phyloP scores from a whole-genome alignment of 2,888 invertebrate genomes.

The Sphaerophoria taeniata region DNA sequence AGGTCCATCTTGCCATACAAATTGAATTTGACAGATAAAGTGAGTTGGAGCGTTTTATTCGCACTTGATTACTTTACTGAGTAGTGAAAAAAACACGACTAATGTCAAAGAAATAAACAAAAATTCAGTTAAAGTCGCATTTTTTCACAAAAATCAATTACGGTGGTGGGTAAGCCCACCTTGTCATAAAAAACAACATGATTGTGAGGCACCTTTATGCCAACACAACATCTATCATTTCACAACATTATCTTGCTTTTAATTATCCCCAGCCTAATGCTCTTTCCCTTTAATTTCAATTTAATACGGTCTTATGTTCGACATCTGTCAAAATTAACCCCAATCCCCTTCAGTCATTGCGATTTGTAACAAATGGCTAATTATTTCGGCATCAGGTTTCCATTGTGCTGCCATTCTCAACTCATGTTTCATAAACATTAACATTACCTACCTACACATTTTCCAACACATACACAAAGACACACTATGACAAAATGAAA shows the following conservation, averaged over 20 bases:
- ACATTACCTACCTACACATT: slow-evolving; percentile 11
- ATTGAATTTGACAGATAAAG: too few species aligned
- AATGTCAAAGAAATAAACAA: too few species aligned
- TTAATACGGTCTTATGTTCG: neutral
- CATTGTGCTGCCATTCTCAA: slow-evolving; percentile 11
- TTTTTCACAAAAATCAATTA: too few species aligned
- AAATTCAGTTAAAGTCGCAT: too few species aligned
- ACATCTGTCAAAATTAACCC: slow-evolving; percentile 24
- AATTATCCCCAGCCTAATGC: neutral
- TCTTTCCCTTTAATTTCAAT: neutral
- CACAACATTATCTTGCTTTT: neutral
- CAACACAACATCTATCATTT: neutral
- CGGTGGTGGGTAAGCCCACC: too few species aligned
- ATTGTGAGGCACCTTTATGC: neutral
- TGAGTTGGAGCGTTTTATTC: too few species aligned
- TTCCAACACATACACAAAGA: neutral
- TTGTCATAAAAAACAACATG: too few species aligned
- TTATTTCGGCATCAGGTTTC: slow-evolving; percentile 28
- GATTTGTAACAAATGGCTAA: slow-evolving; percentile 24
- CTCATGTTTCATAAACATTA: slow-evolving; percentile 22
- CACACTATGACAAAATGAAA: neutral
- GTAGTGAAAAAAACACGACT: too few species aligned
- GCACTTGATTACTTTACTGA: too few species aligned
- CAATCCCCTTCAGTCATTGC: neutral
- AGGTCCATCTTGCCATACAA: too few species aligned